Evolutionary conservation across 1,140 invertebrate species (phyloP).

Genomic region (Alviniconcha marisindica): DNA sequence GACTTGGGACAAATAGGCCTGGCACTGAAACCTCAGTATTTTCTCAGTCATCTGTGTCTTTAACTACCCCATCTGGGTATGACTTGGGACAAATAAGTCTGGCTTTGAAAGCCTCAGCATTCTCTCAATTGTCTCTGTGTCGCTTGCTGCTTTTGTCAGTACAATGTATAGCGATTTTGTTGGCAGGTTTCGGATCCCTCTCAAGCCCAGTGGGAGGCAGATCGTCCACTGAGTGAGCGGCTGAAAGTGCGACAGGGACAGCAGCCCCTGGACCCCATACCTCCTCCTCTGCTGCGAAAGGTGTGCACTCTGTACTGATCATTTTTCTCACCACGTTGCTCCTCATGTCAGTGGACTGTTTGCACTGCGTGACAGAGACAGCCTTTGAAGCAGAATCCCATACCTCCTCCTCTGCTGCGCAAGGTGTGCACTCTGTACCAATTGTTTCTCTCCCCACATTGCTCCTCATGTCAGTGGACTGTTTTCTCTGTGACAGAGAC

Average conservation of each 20-base stretch:
- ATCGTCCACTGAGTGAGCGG: slow-evolving; percentile 78
- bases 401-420: slow-evolving; percentile 85
- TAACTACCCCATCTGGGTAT: no score
- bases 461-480: no score
- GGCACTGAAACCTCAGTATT: no score
- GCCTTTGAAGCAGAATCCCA: slow-evolving; percentile 81
- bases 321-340: no score
- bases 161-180: not conserved
- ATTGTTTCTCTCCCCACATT: no score
- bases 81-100: not conserved
- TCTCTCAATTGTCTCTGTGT: not conserved
- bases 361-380: slow-evolving; percentile 80
- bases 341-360: no score
- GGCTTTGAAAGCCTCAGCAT: not conserved
- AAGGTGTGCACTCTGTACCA: slow-evolving; percentile 73
- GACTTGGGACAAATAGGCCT: no score
- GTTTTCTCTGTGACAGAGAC: no score
- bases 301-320: no score
- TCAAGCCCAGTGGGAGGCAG: slow-evolving; percentile 62
- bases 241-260: slow-evolving; percentile 81
- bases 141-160: not conserved
- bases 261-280: slow-evolving; percentile 84
- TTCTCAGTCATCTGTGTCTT: no score
- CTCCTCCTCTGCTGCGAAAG: slow-evolving; percentile 82
- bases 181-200: slow-evolving; percentile 55